Evolutionary conservation across 2,113 vertebrate genomes (phyloP).

Genomic region (Gracilinanus agilis): DNA sequence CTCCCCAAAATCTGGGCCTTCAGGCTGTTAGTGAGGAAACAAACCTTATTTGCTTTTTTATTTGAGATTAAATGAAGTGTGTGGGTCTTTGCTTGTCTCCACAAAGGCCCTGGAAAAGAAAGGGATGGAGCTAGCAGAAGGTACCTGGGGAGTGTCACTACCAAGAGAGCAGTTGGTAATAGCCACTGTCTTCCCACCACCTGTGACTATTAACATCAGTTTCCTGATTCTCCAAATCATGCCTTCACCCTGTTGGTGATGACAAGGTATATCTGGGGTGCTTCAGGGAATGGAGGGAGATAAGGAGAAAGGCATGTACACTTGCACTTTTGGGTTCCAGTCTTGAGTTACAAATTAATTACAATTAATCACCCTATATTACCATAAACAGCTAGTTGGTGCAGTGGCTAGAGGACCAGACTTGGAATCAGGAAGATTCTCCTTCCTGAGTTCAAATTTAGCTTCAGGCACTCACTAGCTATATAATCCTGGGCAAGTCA

Average conservation of each 20-base stretch:
- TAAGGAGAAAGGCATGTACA: not conserved
- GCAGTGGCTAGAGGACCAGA: no score
- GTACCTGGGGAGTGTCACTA: not conserved
- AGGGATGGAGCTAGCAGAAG: not conserved
- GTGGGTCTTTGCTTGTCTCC: slow-evolving; percentile 41
- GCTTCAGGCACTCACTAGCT: no score
- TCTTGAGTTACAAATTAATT: not conserved
- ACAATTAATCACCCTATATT: not conserved
- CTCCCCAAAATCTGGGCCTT: slow-evolving; percentile 31
- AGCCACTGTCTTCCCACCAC: not conserved
- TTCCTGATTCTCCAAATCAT: not conserved
- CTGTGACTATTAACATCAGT: not conserved
- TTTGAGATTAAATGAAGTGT: slow-evolving; percentile 55
- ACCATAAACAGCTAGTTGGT: not conserved
- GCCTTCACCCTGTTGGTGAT: not conserved
- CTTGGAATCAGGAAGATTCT: no score
- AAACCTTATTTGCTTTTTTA: slow-evolving; percentile 28
- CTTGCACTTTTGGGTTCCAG: not conserved
- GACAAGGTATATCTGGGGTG: not conserved
- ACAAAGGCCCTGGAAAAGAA: not conserved
- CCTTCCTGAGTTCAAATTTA: no score
- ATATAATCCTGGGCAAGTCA: no score
- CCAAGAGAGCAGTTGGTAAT: not conserved
- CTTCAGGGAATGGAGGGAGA: not conserved
- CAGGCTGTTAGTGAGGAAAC: slow-evolving; percentile 51